These are phyloP conservation scores for Conops quadrifasciatus DNA, from an alignment of 2,888 invertebrate species.

Conservation along the genomic window DNA sequence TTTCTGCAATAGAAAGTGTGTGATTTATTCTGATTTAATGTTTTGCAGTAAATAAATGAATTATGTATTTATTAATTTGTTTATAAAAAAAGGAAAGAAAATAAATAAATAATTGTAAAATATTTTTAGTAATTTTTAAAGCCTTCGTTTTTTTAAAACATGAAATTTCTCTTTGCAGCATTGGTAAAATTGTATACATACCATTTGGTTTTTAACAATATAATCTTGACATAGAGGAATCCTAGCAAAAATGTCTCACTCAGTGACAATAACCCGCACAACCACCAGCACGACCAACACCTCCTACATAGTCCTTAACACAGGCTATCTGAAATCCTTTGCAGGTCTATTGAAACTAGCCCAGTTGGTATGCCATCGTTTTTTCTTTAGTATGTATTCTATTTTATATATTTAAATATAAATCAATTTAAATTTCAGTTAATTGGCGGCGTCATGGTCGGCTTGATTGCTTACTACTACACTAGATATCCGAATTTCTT, in stretches of 20 bases:
- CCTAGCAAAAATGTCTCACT: conserved; percentile 78
- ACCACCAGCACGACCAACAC: conserved; percentile 83
- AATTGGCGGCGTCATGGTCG: conserved; percentile 79
- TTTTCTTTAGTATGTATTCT: too few relatives aligned
- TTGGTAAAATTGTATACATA: conserved; percentile 26
- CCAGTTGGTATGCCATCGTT: conserved; percentile 72
- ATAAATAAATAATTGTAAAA: too few relatives aligned
- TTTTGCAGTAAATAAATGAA: too few relatives aligned
- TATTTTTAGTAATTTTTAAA: conserved; percentile 14
- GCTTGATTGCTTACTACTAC: conserved; percentile 73
- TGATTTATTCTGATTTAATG: too few relatives aligned
- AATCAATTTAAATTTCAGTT: conserved; percentile 67
- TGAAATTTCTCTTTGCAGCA: conserved; percentile 35
- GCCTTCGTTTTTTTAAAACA: background rate
- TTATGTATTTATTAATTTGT: too few relatives aligned
- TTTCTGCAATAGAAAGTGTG: too few relatives aligned
- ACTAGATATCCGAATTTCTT: conserved; percentile 51
- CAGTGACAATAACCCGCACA: conserved; percentile 85
- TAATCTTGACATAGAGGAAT: conserved; percentile 33
- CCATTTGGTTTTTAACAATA: conserved; percentile 19
- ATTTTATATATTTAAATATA: too few relatives aligned
- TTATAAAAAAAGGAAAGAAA: too few relatives aligned
- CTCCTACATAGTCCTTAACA: conserved; percentile 80
- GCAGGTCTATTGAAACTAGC: conserved; percentile 84
- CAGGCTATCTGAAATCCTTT: conserved; percentile 79